Base-by-base conservation (phyloP, 2,888 invertebrate genomes). In the Euplagia quadripunctaria region DNA sequence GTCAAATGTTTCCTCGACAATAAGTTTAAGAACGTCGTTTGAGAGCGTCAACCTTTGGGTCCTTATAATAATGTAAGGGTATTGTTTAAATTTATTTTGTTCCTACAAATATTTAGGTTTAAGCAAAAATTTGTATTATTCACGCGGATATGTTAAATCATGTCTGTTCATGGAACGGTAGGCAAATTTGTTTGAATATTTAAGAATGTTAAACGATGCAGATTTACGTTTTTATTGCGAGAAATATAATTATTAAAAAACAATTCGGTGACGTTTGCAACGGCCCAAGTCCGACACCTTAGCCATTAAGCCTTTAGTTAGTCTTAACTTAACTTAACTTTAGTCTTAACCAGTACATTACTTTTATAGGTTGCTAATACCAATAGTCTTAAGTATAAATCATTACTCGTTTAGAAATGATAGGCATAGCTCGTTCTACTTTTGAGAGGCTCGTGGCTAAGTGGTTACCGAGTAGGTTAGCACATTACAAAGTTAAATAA, bases 1-100 rank as follows among this genome's bases (percentile, higher is more conserved):
- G 43, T 71, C 70, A 78, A 82, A 80, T 80, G 77, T 73, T 79
- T 79, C 65, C 70, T 71, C 70, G 52, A 72, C 78, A 80, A 83
- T 82, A 87, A 86, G 20, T 71, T 64, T 55, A 55, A 64, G n/a
- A 52, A 43, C 68, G 17, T 52, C 31, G 49, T 58, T 51, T 17
- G 71, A n/a, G 72, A 75, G 58, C 76, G 74, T 71, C 75, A 72
- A 73, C 72, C 73, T 71, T 71, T 42, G 42, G 55, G 52, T n/a
- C 66, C 20, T 73, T 68, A 71, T 41, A 43, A 64, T 76, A 73
- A 82, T 73, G 71, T 63, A 42, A 64, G 31, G 42, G 51, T 75
- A 69, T 73, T 80, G 43, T 66, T 8, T 20, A 55, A 72, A 68
- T 49, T 46, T 72, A 68, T 72, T 72, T 52, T 68, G 64, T n/a